Evolutionary conservation across 2,888 invertebrate genomes (phyloP).

Genomic region (Tenthredo distinguenda): DNA sequence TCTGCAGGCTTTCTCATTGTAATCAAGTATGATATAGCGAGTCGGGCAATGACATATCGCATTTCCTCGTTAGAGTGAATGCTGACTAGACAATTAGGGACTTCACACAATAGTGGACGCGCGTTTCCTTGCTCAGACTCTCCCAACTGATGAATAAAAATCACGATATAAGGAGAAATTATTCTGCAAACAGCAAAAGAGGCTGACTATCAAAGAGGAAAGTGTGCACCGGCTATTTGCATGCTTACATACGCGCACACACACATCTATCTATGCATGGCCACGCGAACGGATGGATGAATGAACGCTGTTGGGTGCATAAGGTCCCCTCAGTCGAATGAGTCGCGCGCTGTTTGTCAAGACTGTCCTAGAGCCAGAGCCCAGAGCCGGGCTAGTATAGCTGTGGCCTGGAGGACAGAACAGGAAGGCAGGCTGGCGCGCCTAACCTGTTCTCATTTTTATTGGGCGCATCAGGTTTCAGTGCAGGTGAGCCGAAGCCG

Average conservation of each 20-base stretch:
- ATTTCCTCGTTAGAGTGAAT: background rate
- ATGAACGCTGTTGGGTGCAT: conserved; percentile 17
- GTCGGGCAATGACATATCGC: background rate
- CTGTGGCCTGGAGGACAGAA: conserved; percentile 16
- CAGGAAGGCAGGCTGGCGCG: conserved; percentile 53
- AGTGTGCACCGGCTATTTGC: background rate
- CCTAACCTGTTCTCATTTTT: conserved; percentile 77
- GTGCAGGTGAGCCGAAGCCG: conserved; percentile 72
- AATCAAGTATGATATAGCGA: conserved; percentile 7
- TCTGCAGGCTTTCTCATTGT: conserved; percentile 19
- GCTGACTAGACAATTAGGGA: conserved; percentile 25
- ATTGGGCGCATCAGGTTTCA: conserved; percentile 75
- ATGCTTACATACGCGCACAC: background rate
- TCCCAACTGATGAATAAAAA: background rate
- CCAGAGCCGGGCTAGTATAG: background rate
- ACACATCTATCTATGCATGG: background rate
- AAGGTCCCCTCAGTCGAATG: conserved; percentile 14
- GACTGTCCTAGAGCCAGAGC: background rate
- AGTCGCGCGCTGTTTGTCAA: conserved; percentile 23
- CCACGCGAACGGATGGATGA: conserved; percentile 29
- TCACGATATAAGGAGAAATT: background rate
- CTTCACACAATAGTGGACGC: background rate
- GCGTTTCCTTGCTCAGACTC: background rate
- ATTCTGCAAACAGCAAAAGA: background rate
- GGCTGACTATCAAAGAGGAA: background rate